phyloP scores from a whole-genome alignment of 2,888 invertebrate species.

The Drosophila tanythrix region DNA sequence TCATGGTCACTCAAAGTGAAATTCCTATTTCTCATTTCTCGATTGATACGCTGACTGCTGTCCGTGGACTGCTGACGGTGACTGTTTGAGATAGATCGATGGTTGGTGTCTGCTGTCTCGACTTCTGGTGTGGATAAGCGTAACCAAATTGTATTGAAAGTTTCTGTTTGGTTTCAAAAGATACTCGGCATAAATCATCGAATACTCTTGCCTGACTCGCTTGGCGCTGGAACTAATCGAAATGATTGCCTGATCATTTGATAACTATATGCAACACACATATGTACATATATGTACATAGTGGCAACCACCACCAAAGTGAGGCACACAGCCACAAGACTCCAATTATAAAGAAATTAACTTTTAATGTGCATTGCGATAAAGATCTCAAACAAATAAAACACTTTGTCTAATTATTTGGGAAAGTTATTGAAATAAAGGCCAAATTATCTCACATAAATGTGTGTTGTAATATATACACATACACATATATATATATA shows the following conservation, averaged over 20 bases:
- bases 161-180: conserved; percentile 3
- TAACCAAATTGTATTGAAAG: conserved; percentile 67
- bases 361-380: conserved; percentile 73
- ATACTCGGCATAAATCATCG: conserved; percentile 17
- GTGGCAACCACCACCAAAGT: conserved; percentile 17
- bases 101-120: conserved; percentile 33
- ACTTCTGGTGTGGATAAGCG: conserved; percentile 66
- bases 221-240: conserved; percentile 52
- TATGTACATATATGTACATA: too few relatives aligned
- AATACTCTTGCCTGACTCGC: conserved; percentile 32
- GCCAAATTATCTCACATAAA: conserved; percentile 1
- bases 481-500: too few relatives aligned
- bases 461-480: background rate
- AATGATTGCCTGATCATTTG: conserved; percentile 35
- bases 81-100: conserved; percentile 54
- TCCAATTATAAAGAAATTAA: conserved; percentile 81
- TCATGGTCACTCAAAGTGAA: conserved; percentile 79
- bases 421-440: conserved; percentile 57
- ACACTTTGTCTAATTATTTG: conserved; percentile 63
- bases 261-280: conserved; percentile 48
- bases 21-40: conserved; percentile 33
- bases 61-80: background rate
- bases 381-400: conserved; percentile 56
- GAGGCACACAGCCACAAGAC: conserved; percentile 6
- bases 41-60: conserved; percentile 51